Base-by-base conservation (phyloP, 2,113 vertebrate genomes). In the Ploceus nigricollis region DNA sequence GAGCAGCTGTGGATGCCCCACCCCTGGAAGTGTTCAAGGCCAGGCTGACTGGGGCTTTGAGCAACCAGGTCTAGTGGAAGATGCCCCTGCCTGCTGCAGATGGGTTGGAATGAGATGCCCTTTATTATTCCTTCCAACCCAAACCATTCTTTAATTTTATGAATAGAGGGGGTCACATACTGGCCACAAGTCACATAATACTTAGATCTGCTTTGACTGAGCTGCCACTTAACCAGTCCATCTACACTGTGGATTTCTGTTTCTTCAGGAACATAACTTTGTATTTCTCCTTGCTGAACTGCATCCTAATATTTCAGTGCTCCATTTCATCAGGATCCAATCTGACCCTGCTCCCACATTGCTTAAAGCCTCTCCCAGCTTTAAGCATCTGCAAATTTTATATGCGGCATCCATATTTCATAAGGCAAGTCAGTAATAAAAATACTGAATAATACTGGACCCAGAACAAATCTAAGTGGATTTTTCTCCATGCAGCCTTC, bases 331-430 rank as follows among this genome's bases (percentile, higher is more conserved):
- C 75, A 65, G 54, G 63, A 88, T 93, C 79, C 58, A 50, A 71
- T 88, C 63, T 86, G 91, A 82, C 80, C 82, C 88, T 48, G 25
- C 75, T 90, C 63, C 53, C 44, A 23, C 11, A 22, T 31, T 76
- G 87, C 73, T 87, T 94, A 89, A 91, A 90, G 53, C 40, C 20
- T 94, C 78, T 65, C 73, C 45, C 40, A 76, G 70, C 48, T 76
- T 93, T 88, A 87, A 91, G 63, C 61, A 69, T 65, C 53, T 94
- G 90, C 57, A 94, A 87, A 88, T 94, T 95, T 93, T 85, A 96
- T 93, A 93, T 90, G 92, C 54, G 61, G 77, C 75, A 93, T 96
- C 71, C 86, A 94, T 96, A 93, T 92, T 93, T 95, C 90, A 96
- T 94, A 88, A 94, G 66, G 45, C 50, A 92, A 88, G 90, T 61